Percentiles rank a stretch among this genome's conserved stretches.
Evolutionary conservation across 1,140 invertebrate species (phyloP).

Genomic region (Bombus pascuorum): DNA sequence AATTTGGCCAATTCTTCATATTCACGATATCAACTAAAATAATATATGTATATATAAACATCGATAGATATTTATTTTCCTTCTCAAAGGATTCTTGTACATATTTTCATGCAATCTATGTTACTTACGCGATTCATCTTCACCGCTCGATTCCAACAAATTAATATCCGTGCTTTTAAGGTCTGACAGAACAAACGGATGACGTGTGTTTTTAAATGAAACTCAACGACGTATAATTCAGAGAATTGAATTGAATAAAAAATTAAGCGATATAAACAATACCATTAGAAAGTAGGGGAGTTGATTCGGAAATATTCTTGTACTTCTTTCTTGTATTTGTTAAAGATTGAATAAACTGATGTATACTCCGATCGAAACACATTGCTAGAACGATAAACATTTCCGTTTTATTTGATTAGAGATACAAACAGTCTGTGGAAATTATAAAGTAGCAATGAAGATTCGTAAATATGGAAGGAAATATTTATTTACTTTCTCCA

Average conservation of each 20-base stretch:
- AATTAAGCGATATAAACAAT: slow-evolving; percentile 21
- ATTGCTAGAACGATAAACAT: slow-evolving; percentile 74
- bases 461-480: background rate
- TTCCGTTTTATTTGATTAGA: background rate
- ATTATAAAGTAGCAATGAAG: background rate
- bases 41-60: background rate
- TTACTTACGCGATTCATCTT: slow-evolving; percentile 64
- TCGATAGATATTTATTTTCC: no score
- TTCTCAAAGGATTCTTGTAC: no score
- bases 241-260: slow-evolving; percentile 4
- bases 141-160: slow-evolving; percentile 28
- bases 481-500: background rate
- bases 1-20: slow-evolving; percentile 85
- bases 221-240: background rate
- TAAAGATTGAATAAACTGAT: slow-evolving; percentile 64
- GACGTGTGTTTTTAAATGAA: slow-evolving; percentile 28
- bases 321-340: slow-evolving; percentile 69
- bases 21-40: slow-evolving; percentile 82
- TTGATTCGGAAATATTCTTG: slow-evolving; percentile 75
- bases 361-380: slow-evolving; percentile 78
- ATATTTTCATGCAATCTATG: background rate
- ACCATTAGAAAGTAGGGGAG: slow-evolving; percentile 73
- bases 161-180: slow-evolving; percentile 38
- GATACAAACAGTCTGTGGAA: background rate
- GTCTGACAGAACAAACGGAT: slow-evolving; percentile 32